Evolutionary conservation across 2,113 vertebrate species (phyloP), one percentile per base, ranked within the genome.

Genomic region (Eubucco bourcierii): DNA sequence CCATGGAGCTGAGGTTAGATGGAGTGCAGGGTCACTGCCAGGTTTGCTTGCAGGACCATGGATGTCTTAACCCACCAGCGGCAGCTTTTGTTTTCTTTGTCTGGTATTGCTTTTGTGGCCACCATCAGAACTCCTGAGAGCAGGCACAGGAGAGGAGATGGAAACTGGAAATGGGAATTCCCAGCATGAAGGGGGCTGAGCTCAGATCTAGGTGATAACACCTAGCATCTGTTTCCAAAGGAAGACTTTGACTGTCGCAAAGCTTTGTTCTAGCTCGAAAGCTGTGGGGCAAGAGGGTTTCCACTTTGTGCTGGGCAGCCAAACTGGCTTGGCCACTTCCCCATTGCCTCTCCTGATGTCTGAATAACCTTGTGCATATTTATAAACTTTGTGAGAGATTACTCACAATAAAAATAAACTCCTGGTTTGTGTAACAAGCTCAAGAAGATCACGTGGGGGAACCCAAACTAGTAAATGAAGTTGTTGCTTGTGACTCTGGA

Each of bases 341-440:
- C 74, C 60, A 15, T 2, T 0, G 41, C 82, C 74, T 61, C 81
- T 50, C 9, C 52, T 29, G 28, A 15, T 24, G 47, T 33, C 44
- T 59, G 66, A 79, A 64, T 28, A 68, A 68, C 33, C 4, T 7
- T 2, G 7, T 17, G 74, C 13, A 3, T 59, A 60, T 61, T 90
- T 55, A 64, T 66, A 73, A 84, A 47, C 12, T 60, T 44, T 53
- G 23, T 3, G 20, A 75, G 84, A 50, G 50, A 50, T 92, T 94
- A 53, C 59, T 89, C 81, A 80, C 58, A 66, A 70, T 37, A 52
- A 87, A 94, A 95, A 94, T 39, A 84, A 95, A 77, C 63, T 68
- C 11, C 50, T 23, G 29, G 34, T 66, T 87, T 70, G 79, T 33
- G 52, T 67, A 63, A 87, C 68, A 73, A 67, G 85, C 27, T 41